Conservation (phyloP, 2,113 vertebrate genomes). For the Orcinus orca region DNA sequence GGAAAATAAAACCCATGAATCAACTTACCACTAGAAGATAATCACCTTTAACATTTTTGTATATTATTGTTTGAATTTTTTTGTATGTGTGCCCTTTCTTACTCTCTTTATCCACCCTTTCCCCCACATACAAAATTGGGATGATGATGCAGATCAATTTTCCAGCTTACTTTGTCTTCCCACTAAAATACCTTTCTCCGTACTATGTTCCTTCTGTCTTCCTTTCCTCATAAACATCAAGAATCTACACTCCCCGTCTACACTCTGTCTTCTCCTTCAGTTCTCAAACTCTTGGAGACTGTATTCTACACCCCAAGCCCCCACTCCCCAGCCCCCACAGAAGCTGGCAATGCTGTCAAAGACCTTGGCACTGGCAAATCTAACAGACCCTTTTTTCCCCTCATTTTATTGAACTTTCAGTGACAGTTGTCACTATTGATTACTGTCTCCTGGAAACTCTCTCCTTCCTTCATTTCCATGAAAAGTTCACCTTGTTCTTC, state of each 20-base stretch:
- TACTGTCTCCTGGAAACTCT: neutral
- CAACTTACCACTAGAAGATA: neutral
- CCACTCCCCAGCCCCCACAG: neutral
- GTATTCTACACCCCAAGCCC: rapidly evolving
- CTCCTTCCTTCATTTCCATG: neutral
- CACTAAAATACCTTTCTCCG: neutral
- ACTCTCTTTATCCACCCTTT: neutral
- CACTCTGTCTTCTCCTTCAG: neutral
- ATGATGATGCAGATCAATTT: neutral
- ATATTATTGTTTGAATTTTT: neutral
- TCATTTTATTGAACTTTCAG: neutral
- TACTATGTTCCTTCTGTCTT: neutral
- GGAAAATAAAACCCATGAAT: neutral
- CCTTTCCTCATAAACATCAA: neutral
- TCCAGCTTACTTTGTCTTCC: neutral
- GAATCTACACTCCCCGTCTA: neutral
- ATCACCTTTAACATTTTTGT: neutral
- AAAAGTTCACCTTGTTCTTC: neutral
- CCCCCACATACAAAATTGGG: neutral
- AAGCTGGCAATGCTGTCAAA: neutral
- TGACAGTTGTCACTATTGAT: neutral
- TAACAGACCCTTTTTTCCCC: neutral
- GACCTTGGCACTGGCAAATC: neutral
- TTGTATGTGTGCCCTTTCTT: neutral
- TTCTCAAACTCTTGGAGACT: neutral